A percentile compares a stretch with the other conserved stretches of the same genome.
phyloP scores from a whole-genome alignment of 2,797 vertebrate species.

The Borostomias antarcticus region DNA sequence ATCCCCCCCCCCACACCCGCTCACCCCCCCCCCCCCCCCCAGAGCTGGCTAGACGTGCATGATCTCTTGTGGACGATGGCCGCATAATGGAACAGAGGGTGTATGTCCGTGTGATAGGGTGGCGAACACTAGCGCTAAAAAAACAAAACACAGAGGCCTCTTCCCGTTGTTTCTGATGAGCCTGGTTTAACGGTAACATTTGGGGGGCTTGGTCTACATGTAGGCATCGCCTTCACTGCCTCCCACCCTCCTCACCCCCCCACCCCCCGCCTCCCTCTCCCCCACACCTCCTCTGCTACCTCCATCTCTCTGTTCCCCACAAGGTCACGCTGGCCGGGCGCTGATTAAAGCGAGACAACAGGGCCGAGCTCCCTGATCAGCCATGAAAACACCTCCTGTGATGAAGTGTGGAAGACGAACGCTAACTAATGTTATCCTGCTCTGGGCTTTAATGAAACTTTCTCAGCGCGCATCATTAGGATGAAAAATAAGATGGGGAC shows the following conservation, averaged over 20 bases:
- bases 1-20: not conserved
- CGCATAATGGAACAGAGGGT: too few species aligned
- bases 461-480: constrained; percentile 31
- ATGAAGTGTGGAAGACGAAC: constrained; percentile 31
- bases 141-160: too few species aligned
- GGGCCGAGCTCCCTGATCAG: constrained; percentile 16
- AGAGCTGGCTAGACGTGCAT: too few species aligned
- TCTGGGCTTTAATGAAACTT: constrained; percentile 41
- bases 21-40: too few species aligned
- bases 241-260: not conserved
- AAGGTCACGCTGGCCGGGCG: constrained; percentile 35
- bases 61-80: too few species aligned
- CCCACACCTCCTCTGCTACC: not conserved
- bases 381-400: constrained; percentile 14
- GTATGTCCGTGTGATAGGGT: too few species aligned
- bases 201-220: too few species aligned
- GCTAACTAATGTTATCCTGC: constrained; percentile 37
- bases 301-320: constrained; percentile 23
- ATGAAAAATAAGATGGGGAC: constrained; percentile 38
- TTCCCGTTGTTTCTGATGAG: too few species aligned
- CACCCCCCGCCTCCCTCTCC: not conserved
- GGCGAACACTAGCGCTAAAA: too few species aligned
- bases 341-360: constrained; percentile 37
- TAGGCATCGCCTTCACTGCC: too few species aligned
- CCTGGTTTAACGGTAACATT: too few species aligned